Conservation (phyloP, 2,888 invertebrate genomes). For the Polymixis flavicincta region DNA sequence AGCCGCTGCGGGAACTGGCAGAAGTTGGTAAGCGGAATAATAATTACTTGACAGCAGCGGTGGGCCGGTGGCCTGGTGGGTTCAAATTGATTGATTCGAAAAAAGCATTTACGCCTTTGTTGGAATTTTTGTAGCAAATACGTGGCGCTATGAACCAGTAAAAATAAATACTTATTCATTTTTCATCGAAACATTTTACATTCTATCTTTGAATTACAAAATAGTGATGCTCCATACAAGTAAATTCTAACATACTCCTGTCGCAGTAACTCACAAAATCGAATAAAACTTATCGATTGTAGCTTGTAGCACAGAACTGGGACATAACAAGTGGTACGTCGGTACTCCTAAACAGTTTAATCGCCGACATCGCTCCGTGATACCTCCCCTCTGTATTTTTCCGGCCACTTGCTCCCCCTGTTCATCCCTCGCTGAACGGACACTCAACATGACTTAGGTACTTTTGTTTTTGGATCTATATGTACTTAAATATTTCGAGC, state of each 20-base stretch:
- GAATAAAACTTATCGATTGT: conserved; percentile 61
- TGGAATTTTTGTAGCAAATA: conserved; percentile 12
- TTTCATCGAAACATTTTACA: neutral
- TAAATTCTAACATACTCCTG: conserved; percentile 6
- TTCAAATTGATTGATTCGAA: conserved; percentile 54
- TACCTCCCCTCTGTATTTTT: conserved; percentile 75
- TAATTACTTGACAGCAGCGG: conserved; percentile 59
- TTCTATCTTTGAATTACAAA: conserved; percentile 11
- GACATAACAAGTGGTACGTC: conserved; percentile 66
- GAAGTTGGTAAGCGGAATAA: conserved; percentile 61
- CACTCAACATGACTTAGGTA: conserved; percentile 63
- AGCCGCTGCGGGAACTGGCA: conserved; percentile 20
- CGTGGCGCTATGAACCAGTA: neutral
- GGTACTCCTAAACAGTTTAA: conserved; percentile 68
- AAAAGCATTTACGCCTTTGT: conserved; percentile 22
- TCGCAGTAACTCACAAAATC: conserved; percentile 32
- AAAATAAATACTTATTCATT: neutral
- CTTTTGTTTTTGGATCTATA: conserved; percentile 57
- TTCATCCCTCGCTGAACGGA: conserved; percentile 65
- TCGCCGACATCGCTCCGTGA: conserved; percentile 70
- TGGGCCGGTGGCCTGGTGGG: neutral
- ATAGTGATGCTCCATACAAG: conserved; percentile 41
- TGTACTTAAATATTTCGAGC: conserved; percentile 49
- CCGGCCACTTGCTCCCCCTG: conserved; percentile 75
- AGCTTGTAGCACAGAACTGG: conserved; percentile 57